phyloP scores from a whole-genome alignment of 2,797 vertebrate species.

The Coregonus suidteri region DNA sequence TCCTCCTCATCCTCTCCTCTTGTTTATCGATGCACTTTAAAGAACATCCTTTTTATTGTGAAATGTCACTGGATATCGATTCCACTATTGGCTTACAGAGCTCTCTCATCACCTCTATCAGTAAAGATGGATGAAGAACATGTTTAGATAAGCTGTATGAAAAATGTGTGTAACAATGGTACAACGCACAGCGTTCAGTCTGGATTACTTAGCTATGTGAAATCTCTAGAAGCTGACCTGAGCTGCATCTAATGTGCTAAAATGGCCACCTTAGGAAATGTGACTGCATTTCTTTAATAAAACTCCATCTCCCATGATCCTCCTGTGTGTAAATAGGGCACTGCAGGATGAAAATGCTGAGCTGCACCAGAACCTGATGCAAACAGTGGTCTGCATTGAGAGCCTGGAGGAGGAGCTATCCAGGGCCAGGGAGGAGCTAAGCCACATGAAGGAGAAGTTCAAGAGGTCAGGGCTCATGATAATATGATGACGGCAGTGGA shows the following conservation, averaged over 20 bases:
- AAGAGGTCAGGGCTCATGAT: conserved; percentile 63
- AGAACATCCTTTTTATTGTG: conserved; percentile 13
- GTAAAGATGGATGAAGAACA: neutral
- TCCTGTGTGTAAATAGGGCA: conserved; percentile 53
- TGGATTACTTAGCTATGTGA: neutral
- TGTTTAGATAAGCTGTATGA: neutral
- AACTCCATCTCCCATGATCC: conserved; percentile 21
- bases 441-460: conserved; percentile 72
- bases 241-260: neutral
- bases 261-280: neutral
- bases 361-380: conserved; percentile 77
- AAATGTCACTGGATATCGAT: conserved; percentile 51
- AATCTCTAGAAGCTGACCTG: neutral
- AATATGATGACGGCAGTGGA: neutral
- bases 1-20: neutral
- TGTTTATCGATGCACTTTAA: neutral
- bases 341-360: conserved; percentile 75
- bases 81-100: conserved; percentile 20
- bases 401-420: conserved; percentile 76
- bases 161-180: neutral
- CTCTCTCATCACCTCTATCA: conserved; percentile 8
- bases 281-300: conserved; percentile 2
- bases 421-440: conserved; percentile 72
- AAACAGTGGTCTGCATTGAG: conserved; percentile 78
- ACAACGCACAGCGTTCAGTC: neutral